Evolutionary conservation across 2,797 vertebrate species (phyloP).

Genomic region (Cryptoprocta ferox): DNA sequence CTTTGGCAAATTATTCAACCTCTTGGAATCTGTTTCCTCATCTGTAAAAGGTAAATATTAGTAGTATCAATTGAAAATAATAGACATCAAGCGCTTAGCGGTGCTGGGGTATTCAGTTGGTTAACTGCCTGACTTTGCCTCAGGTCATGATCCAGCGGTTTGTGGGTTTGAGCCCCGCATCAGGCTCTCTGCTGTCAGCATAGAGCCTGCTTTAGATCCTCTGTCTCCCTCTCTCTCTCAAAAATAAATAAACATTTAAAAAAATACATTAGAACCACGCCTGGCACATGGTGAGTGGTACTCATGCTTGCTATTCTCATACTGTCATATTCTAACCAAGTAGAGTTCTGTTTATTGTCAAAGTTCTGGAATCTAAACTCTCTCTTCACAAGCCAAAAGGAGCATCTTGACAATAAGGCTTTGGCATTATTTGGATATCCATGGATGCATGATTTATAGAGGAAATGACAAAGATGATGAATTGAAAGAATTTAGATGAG

Average conservation of each 20-base stretch:
- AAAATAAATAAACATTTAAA: no score
- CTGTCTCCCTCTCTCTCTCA: no score
- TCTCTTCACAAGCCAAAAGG: neutral
- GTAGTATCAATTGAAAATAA: neutral
- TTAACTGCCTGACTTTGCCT: no score
- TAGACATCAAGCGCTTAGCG: no score
- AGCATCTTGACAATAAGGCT: neutral
- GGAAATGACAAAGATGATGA: conserved; percentile 8
- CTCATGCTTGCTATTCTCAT: neutral
- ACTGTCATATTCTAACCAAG: neutral
- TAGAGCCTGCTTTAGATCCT: no score
- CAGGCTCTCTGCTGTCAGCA: no score
- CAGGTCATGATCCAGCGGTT: no score
- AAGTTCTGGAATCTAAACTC: neutral
- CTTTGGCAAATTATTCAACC: neutral
- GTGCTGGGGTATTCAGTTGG: no score
- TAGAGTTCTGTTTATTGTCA: neutral
- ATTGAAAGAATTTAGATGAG: conserved; percentile 12
- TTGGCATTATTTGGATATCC: neutral
- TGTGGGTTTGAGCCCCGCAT: no score
- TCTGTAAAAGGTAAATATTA: neutral
- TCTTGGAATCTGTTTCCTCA: neutral
- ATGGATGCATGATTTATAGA: neutral
- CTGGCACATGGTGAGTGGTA: neutral
- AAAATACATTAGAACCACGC: neutral